A percentile compares a stretch with the other conserved stretches of the same genome.
Conservation (phyloP, 2,113 vertebrate species). For the Ciconia stormi region DNA sequence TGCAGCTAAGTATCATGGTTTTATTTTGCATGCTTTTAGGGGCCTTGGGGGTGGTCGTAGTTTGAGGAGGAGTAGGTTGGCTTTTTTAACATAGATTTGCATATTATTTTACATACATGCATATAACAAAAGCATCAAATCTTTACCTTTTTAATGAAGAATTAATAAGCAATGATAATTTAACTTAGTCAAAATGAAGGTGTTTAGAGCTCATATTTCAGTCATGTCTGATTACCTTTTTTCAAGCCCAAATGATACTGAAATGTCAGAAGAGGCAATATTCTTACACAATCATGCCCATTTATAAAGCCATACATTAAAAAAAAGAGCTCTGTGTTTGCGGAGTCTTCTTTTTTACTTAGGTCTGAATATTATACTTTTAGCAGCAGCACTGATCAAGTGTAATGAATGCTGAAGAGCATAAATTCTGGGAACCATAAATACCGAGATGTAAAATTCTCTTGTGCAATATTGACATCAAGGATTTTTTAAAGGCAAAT, state of each 20-base stretch:
- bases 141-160: background rate
- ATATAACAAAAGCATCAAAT: background rate
- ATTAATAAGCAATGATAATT: background rate
- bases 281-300: background rate
- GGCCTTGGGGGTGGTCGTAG: background rate
- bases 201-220: background rate
- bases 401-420: background rate
- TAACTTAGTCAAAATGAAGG: background rate
- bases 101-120: background rate
- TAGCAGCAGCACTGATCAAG: background rate
- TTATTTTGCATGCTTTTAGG: background rate
- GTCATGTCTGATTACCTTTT: background rate
- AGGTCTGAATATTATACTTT: background rate
- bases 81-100: background rate
- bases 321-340: background rate
- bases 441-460: background rate
- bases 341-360: background rate
- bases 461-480: background rate
- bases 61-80: background rate
- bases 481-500: background rate
- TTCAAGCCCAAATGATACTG: background rate
- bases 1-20: background rate
- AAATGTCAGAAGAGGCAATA: background rate
- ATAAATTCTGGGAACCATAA: background rate
- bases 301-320: background rate